Base-by-base conservation (phyloP, 30 jellyfish, hydroid and myxozoan genomes). In the Aurelia sp. region DNA sequence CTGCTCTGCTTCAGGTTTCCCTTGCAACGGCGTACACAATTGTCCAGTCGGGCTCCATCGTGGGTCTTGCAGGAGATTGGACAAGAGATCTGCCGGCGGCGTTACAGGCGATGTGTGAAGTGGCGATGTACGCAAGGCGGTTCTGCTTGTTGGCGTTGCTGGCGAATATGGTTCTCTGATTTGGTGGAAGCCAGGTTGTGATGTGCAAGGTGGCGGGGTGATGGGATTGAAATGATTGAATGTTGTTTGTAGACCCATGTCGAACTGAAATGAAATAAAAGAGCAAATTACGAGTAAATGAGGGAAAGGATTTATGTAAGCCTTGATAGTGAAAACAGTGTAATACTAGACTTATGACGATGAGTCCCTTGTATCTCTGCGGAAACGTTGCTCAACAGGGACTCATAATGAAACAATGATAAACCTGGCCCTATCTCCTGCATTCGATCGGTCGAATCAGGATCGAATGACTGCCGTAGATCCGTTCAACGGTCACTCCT, bases 1-100 rank as follows among this genome's bases (percentile, higher is more conserved):
- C 47, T 68, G 50, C 19, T 86, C 95, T 1, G 85, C 22, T 1
- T 62, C 86, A 7, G 67, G 58, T 33, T 24, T 68, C 18, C 76
- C 76, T 41, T 72, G 95, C 76, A 65, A 30, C 12, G 70, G 85
- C 22, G 85, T 35, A 55, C 58, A 76, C 0, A 64, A 80, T 75
- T 78, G 91, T 19, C 91, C 88, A 7, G 88, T 64, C 17, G 96
- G 97, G 50, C 96, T 76, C 98, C 98, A 92, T 64, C 94, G 86
- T 69, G 95, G 97, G 58, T 92, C 98, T 27, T 81, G 94, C 18
- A 92, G 70, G 82, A 86, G 53, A 52, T 24, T 86, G 59, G 95
- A 50, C 20, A 63, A 31, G 3, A 72, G 22, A 15, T 81, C 91
- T 0, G 92, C 60, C 47, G 93, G 44, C 8, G 82, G 62, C 27